Base-by-base conservation (phyloP, 2,888 invertebrate species). In the Boloria euphrosyne region DNA sequence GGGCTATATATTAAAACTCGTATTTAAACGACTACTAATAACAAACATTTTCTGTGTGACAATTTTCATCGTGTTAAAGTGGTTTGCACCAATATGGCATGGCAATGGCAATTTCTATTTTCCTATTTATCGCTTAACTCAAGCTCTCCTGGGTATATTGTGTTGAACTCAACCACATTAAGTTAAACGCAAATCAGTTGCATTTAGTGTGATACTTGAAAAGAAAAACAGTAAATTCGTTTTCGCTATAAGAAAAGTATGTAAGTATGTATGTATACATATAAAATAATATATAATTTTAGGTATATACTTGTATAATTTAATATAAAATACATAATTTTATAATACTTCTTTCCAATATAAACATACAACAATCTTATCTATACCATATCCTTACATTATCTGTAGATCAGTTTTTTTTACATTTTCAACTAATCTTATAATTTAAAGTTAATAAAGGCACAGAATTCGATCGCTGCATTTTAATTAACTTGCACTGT, bases 401-500 rank as follows among this genome's bases (percentile, higher is more conserved):
- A 22, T 3, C 1, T 22, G 22, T 22, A 22, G 22, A 22, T 22
- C 22, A 22, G 1, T 2, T 2, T 22, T 22, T 22, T 47, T 47
- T 22, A 57, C 10, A 55, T 10, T 18, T 22, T 22, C 4, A 57
- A 57, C 44, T 46, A 46, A n/a, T 16, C 44, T 57, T 46, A 27
- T 27, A 44, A 46, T 38, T 4, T 10, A 17, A 59, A 14, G 14
- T 59, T 49, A 59, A 49, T 59, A 49, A 49, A 49, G 49, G 49
- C 27, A 17, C 47, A 38, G 59, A 49, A 59, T 59, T 59, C 49
- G 59, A 59, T 59, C 59, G 49, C 49, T 82, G 80, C 80, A 80
- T 79, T 85, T 85, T 85, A 86, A 86, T 86, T 84, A 87, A 84
- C 83, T 76, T 71, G 65, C 76, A 78, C 76, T 78, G 76, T 73